Conservation (phyloP, 2,113 vertebrate species). For the Sapayoa aenigma region DNA sequence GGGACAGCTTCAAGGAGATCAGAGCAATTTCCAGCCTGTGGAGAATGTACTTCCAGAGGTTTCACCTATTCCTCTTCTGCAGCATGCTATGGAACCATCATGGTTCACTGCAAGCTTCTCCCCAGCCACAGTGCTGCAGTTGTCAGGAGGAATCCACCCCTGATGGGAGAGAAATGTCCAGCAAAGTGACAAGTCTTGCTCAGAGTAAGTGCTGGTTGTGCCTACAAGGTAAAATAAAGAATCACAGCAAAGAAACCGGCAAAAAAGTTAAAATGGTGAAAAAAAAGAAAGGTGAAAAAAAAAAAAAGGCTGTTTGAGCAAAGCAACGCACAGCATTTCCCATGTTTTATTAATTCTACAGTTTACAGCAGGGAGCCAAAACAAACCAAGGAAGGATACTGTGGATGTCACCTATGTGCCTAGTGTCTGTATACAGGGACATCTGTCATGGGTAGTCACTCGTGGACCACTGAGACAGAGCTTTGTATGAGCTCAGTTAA, state of each 20-base stretch:
- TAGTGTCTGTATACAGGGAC: not conserved
- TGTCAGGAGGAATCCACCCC: not conserved
- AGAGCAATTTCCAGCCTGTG: not conserved
- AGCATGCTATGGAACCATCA: not conserved
- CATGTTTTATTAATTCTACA: not conserved
- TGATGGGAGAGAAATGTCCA: not conserved
- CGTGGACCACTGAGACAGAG: fast-evolving
- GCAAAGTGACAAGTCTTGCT: not conserved
- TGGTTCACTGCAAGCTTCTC: not conserved
- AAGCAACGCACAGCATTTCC: not conserved
- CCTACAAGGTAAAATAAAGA: not conserved
- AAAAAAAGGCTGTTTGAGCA: not conserved
- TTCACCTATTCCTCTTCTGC: not conserved
- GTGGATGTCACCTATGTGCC: not conserved
- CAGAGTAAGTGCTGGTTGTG: not conserved
- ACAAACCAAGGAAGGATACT: not conserved
- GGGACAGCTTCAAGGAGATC: not conserved
- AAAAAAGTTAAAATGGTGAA: not conserved
- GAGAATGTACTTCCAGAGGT: not conserved
- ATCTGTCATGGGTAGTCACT: not conserved
- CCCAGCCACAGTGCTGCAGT: not conserved
- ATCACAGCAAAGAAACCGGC: not conserved
- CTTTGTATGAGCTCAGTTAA: not conserved
- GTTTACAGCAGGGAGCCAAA: not conserved
- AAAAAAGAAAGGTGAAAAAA: not conserved